A percentile compares a stretch with the other conserved stretches of the same genome.
Conservation (phyloP, 2,797 vertebrate species). For the Lacerta viridis region DNA sequence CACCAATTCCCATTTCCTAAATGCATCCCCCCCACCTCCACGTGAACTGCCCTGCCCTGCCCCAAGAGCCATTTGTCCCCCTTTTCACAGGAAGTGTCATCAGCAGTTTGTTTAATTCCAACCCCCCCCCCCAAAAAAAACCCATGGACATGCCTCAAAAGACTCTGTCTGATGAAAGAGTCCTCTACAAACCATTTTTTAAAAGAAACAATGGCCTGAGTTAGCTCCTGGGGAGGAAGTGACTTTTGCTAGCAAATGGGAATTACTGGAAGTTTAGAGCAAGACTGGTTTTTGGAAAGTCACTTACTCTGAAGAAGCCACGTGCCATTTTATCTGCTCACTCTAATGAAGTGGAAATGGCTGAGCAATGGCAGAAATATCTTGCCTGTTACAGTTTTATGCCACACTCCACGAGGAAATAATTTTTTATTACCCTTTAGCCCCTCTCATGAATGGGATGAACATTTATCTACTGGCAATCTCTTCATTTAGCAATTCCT, state of each 20-base stretch:
- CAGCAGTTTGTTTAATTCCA: constrained; percentile 46
- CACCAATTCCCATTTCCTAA: constrained; percentile 63
- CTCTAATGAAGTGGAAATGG: background rate
- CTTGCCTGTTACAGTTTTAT: background rate
- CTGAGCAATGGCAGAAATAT: constrained; percentile 30
- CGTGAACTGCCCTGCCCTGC: constrained; percentile 60
- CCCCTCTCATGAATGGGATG: constrained; percentile 27
- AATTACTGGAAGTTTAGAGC: constrained; percentile 12
- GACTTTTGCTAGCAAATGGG: constrained; percentile 20
- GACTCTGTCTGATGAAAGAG: constrained; percentile 38
- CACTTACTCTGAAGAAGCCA: background rate
- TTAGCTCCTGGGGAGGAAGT: constrained; percentile 55
- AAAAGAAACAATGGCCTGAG: constrained; percentile 54
- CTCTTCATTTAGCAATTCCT: constrained; percentile 22
- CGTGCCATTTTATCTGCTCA: constrained; percentile 17
- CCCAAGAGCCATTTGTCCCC: constrained; percentile 78
- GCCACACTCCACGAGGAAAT: background rate
- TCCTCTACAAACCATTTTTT: constrained; percentile 57
- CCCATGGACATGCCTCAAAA: constrained; percentile 31
- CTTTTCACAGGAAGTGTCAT: constrained; percentile 69
- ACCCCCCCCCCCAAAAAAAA: background rate
- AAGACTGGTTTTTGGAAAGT: constrained; percentile 8
- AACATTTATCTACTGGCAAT: constrained; percentile 14
- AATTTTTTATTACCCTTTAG: background rate
- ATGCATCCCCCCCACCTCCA: constrained; percentile 41